Conservation (phyloP, 1,140 invertebrate species). For the Papilio polyxenes region DNA sequence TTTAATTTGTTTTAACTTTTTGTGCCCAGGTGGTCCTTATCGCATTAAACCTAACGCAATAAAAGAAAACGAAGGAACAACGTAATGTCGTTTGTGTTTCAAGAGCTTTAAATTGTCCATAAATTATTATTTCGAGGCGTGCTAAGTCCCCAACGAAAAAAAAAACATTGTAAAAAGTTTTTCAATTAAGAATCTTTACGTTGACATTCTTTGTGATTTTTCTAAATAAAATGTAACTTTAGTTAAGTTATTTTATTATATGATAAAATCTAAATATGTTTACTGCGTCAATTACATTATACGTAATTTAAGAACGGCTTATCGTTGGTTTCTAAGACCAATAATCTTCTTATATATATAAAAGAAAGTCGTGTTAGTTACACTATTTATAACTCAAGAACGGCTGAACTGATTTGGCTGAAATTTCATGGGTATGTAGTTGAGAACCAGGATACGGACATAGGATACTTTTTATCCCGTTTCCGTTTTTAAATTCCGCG, state of each 20-base stretch:
- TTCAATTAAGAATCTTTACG: neutral
- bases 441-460: no score
- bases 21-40: conserved; percentile 2
- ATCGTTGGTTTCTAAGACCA: no score
- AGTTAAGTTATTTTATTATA: neutral
- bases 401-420: no score
- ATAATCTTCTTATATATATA: no score
- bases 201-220: neutral
- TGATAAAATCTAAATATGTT: neutral
- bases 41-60: conserved; percentile 2
- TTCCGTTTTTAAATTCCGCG: no score
- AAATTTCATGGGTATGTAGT: no score
- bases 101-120: conserved; percentile 19
- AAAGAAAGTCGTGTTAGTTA: no score
- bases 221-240: neutral
- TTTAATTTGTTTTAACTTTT: neutral
- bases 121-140: conserved; percentile 26
- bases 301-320: no score
- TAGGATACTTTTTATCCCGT: no score
- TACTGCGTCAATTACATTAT: neutral
- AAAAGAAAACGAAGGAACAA: conserved; percentile 19
- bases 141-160: conserved; percentile 10
- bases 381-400: no score
- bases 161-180: conserved; percentile 25
- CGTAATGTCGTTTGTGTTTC: conserved; percentile 21